Base-by-base conservation (phyloP, 2,888 invertebrate genomes). In the Osedax fenrisi region DNA sequence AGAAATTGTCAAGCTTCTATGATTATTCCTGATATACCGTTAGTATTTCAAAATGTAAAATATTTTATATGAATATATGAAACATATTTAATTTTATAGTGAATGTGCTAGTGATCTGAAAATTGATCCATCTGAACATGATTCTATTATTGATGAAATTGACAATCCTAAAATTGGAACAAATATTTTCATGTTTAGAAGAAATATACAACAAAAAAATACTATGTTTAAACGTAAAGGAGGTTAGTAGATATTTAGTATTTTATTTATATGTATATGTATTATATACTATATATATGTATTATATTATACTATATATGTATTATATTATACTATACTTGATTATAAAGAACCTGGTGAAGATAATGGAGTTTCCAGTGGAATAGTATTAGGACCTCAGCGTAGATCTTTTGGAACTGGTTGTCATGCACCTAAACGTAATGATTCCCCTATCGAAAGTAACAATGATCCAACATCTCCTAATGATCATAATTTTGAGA, bases 321-420 rank as follows among this genome's bases (percentile, higher is more conserved):
- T n/a, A n/a, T n/a, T n/a, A n/a, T n/a, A n/a, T n/a, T n/a, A n/a
- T n/a, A n/a, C n/a, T n/a, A n/a, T n/a, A n/a, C n/a, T n/a, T n/a
- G n/a, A n/a, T n/a, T n/a, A n/a, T n/a, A n/a, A n/a, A n/a, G n/a
- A n/a, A n/a, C n/a, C n/a, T n/a, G n/a, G n/a, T n/a, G n/a, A n/a
- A n/a, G 75, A 75, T 13, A 72, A 73, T 5, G 75, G 66, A 27
- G 72, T 66, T 2, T 72, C 66, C 2, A 74, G 75, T 22, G 27
- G 70, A 3, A 70, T 26, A 24, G 69, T 69, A 24, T 86, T 92
- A 80, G 91, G 91, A 79, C 92, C 92, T 72, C 92, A 92, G 84
- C 88, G 92, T 13, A 88, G 91, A 78, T 91, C 90, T 81, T 92
- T 92, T 86, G 91, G 90, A 80, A 90, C 91, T 17, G 92, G 92